These are phyloP conservation scores for Knipowitschia caucasica DNA, from an alignment of 2,797 vertebrate species.

Conservation along the genomic window DNA sequence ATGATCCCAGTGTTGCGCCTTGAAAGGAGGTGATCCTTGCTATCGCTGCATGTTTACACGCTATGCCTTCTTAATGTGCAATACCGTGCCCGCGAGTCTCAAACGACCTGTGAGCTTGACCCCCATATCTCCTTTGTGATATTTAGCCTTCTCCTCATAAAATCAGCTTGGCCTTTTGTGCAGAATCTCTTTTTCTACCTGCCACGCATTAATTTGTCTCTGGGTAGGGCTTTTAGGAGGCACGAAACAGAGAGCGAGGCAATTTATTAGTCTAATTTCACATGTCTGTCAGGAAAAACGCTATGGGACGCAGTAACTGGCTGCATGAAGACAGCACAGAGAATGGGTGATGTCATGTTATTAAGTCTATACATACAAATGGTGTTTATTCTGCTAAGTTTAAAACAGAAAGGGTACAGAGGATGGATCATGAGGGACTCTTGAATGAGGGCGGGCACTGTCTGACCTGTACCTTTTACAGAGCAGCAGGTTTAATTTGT, in stretches of 20 bases:
- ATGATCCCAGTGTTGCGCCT: background rate
- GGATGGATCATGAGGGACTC: constrained; percentile 35
- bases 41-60: constrained; percentile 15
- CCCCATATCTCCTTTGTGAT: constrained; percentile 38
- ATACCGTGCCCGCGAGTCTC: constrained; percentile 30
- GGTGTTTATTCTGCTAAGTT: constrained; percentile 55
- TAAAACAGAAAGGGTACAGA: constrained; percentile 28
- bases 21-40: constrained; percentile 20
- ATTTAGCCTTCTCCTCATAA: constrained; percentile 78
- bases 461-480: constrained; percentile 13
- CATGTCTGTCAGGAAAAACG: constrained; percentile 87
- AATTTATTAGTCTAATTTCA: constrained; percentile 95
- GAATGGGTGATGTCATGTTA: constrained; percentile 67
- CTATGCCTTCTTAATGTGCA: constrained; percentile 18
- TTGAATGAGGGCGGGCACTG: constrained; percentile 18
- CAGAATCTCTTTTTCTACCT: constrained; percentile 82
- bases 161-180: constrained; percentile 79
- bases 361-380: constrained; percentile 55
- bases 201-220: constrained; percentile 83
- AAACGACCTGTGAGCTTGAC: constrained; percentile 27
- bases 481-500: background rate
- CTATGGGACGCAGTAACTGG: constrained; percentile 74
- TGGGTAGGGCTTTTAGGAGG: constrained; percentile 88
- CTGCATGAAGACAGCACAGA: constrained; percentile 77
- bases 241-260: constrained; percentile 79